Evolutionary conservation across 2,113 vertebrate species (phyloP).

Genomic region (Galemys pyrenaicus): DNA sequence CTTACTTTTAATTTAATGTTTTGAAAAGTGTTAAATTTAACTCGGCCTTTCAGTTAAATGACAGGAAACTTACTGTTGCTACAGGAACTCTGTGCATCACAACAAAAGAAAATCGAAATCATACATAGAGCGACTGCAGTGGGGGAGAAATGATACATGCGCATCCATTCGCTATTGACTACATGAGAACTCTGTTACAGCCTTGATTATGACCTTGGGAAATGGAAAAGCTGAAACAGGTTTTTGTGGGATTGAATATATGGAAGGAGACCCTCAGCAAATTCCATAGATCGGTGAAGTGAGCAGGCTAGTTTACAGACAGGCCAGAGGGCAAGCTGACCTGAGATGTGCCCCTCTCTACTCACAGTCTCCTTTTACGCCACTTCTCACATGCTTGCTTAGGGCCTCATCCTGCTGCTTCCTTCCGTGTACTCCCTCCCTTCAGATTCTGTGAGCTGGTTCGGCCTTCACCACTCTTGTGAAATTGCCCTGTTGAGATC

Average conservation of each 20-base stretch:
- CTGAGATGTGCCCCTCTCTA: neutral
- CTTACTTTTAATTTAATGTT: conserved; percentile 64
- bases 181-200: conserved; percentile 6
- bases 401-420: neutral
- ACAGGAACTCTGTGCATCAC: neutral
- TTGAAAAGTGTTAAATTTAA: conserved; percentile 57
- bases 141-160: neutral
- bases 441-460: conserved; percentile 1
- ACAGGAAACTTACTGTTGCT: conserved; percentile 7
- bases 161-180: neutral
- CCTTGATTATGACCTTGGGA: conserved; percentile 34
- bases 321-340: neutral
- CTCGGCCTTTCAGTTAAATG: conserved; percentile 45
- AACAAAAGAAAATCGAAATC: conserved; percentile 56
- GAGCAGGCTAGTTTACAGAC: neutral
- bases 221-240: neutral
- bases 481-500: neutral
- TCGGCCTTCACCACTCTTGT: neutral
- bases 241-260: neutral
- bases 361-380: neutral
- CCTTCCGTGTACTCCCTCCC: neutral
- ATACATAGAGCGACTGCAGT: conserved; percentile 26
- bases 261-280: neutral
- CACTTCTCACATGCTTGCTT: neutral
- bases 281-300: neutral